phyloP scores from a whole-genome alignment of 2,888 invertebrate species.

The Panorpa germanica region DNA sequence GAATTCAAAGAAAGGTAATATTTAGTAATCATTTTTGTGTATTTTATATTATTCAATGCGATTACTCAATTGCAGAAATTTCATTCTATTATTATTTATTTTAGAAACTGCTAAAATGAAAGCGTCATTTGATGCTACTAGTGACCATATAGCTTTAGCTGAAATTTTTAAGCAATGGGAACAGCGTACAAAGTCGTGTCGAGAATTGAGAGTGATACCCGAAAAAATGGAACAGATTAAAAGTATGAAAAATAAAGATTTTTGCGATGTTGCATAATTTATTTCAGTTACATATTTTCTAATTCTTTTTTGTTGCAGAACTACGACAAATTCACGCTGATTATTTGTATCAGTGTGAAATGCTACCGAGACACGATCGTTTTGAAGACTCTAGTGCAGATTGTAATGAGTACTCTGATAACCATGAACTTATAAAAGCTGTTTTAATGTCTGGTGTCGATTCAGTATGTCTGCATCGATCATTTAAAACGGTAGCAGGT shows the following conservation, averaged over 20 bases:
- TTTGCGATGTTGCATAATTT: constrained; percentile 4
- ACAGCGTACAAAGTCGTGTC: too few relatives aligned
- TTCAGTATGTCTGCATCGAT: constrained; percentile 27
- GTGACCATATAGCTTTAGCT: constrained; percentile 65
- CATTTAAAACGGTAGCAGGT: constrained; percentile 31
- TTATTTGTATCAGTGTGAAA: constrained; percentile 28
- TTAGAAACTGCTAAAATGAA: constrained; percentile 33
- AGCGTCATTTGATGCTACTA: constrained; percentile 41
- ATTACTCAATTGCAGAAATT: constrained; percentile 2
- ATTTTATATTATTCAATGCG: too few relatives aligned
- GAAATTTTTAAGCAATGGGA: constrained; percentile 44
- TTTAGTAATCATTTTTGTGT: neutral
- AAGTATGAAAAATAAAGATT: constrained; percentile 4
- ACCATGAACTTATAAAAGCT: constrained; percentile 36
- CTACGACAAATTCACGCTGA: constrained; percentile 32
- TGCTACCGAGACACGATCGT: constrained; percentile 17
- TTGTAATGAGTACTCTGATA: constrained; percentile 29
- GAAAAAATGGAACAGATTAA: constrained; percentile 2
- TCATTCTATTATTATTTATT: constrained; percentile 10
- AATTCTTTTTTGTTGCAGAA: constrained; percentile 17
- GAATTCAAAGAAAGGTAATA: constrained; percentile 23
- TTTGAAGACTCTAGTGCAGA: constrained; percentile 7
- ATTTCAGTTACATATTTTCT: neutral
- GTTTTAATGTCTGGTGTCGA: constrained; percentile 37
- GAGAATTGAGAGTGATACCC: constrained; percentile 3